These are phyloP conservation scores for Lagopus leucura DNA, from an alignment of 2,113 vertebrate genomes.

Conservation along the genomic window DNA sequence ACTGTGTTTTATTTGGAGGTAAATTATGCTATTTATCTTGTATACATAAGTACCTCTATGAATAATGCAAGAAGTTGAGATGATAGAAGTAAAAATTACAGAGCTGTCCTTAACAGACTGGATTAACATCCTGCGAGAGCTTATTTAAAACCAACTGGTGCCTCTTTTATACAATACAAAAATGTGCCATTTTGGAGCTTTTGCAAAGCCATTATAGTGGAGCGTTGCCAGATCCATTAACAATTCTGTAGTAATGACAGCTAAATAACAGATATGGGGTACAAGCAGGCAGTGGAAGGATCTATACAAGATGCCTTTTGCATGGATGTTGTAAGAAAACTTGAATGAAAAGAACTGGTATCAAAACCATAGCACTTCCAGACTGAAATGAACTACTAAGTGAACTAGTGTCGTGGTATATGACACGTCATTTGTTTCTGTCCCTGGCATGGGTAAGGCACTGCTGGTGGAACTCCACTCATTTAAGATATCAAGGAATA, in stretches of 20 bases:
- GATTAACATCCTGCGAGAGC: slow-evolving; percentile 47
- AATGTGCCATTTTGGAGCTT: neutral
- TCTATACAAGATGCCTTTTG: neutral
- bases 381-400: neutral
- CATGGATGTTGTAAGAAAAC: fast-evolving
- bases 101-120: slow-evolving; percentile 45
- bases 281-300: neutral
- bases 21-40: slow-evolving; percentile 76
- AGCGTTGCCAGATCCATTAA: slow-evolving; percentile 1
- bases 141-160: slow-evolving; percentile 15
- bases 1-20: slow-evolving; percentile 70
- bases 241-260: neutral
- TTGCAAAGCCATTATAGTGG: neutral
- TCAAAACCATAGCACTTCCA: neutral
- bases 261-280: neutral
- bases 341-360: neutral
- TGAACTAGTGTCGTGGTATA: neutral
- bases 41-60: slow-evolving; percentile 64
- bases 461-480: neutral
- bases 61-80: slow-evolving; percentile 63
- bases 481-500: neutral
- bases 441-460: fast-evolving
- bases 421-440: neutral
- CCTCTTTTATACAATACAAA: slow-evolving; percentile 16
- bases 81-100: slow-evolving; percentile 62